Evolutionary conservation across 2,113 vertebrate species (phyloP).

Genomic region (Heterocephalus glaber): DNA sequence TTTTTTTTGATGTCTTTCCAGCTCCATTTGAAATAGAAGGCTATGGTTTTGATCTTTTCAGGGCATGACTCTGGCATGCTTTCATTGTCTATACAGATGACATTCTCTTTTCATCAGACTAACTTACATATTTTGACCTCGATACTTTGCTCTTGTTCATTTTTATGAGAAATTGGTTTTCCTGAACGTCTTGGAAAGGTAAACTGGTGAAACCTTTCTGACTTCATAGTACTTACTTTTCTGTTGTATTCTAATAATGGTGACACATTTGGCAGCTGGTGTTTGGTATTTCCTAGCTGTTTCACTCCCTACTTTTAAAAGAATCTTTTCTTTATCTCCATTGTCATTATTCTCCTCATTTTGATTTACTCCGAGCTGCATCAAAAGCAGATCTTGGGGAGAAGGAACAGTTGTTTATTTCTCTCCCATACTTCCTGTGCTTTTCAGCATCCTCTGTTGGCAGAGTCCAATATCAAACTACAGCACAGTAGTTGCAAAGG

Average conservation of each 20-base stretch:
- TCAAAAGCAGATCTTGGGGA: background rate
- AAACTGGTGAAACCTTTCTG: background rate
- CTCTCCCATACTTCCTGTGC: background rate
- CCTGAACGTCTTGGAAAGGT: background rate
- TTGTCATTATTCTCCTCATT: background rate
- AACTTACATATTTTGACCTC: background rate
- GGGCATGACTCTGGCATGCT: background rate
- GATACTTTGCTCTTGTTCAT: background rate
- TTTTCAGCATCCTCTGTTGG: background rate
- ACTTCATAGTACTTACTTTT: background rate
- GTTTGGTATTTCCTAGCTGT: background rate
- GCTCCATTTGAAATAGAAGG: background rate
- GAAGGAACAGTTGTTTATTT: background rate
- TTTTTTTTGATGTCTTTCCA: background rate
- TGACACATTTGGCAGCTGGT: background rate
- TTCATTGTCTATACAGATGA: background rate
- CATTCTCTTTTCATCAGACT: background rate
- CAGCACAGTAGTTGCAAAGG: background rate
- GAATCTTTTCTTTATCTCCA: background rate
- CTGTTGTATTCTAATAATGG: background rate
- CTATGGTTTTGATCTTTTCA: background rate
- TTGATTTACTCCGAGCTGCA: background rate
- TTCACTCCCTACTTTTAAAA: background rate
- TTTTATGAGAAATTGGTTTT: background rate
- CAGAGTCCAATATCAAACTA: background rate